These are phyloP conservation scores for Ceyx margarethae DNA, from an alignment of 2,113 vertebrate genomes.

Conservation along the genomic window DNA sequence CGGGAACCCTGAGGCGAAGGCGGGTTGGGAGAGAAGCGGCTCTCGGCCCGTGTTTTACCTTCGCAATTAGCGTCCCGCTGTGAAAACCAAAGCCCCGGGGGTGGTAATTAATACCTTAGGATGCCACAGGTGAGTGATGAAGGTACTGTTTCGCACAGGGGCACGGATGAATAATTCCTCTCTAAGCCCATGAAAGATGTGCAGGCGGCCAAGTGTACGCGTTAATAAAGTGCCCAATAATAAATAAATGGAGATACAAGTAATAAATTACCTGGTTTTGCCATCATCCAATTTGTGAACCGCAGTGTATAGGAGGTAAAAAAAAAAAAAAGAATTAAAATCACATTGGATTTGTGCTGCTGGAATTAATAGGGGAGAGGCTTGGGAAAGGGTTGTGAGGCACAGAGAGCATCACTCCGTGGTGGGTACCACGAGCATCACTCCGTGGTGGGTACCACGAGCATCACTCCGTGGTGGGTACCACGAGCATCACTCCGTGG, in stretches of 20 bases:
- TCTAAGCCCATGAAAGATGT: slow-evolving; percentile 62
- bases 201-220: slow-evolving; percentile 48
- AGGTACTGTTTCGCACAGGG: slow-evolving; percentile 30
- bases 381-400: background rate
- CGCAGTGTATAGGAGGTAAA: background rate
- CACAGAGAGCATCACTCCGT: background rate
- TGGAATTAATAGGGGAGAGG: background rate
- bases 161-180: slow-evolving; percentile 61
- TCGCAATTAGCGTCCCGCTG: slow-evolving; percentile 49
- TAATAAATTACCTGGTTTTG: slow-evolving; percentile 67
- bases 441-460: background rate
- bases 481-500: background rate
- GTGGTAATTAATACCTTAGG: slow-evolving; percentile 64
- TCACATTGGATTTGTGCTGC: slow-evolving; percentile 15
- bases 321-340: background rate
- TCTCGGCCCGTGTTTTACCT: slow-evolving; percentile 16
- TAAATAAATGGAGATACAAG: slow-evolving; percentile 71
- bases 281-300: slow-evolving; percentile 56
- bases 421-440: background rate
- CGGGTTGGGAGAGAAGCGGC: background rate
- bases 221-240: slow-evolving; percentile 68
- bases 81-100: slow-evolving; percentile 7
- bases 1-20: background rate
- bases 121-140: slow-evolving; percentile 64
- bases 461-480: background rate